Conservation (phyloP, 1,140 invertebrate species). For the Thaumatotibia leucotreta region DNA sequence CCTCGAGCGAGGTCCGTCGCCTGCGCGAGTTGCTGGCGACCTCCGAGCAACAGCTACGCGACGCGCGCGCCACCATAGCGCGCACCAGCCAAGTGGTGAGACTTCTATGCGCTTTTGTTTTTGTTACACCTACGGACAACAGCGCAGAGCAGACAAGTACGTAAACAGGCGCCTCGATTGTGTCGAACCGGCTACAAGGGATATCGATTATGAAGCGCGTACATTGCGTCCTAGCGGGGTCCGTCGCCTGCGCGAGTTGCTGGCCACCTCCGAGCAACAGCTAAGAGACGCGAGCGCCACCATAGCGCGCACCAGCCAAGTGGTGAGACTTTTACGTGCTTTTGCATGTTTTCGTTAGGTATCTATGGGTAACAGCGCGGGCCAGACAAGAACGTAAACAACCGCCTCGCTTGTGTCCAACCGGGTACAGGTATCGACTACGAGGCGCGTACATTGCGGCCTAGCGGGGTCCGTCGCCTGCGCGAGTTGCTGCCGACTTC, state of each 20-base stretch:
- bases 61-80: slow-evolving; percentile 78
- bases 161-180: too few relatives aligned
- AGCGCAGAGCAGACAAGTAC: too few relatives aligned
- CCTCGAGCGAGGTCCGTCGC: slow-evolving; percentile 71
- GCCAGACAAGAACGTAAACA: too few relatives aligned
- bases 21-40: slow-evolving; percentile 57
- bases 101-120: not conserved
- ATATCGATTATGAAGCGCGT: slow-evolving; percentile 90
- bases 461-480: slow-evolving; percentile 61
- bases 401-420: too few relatives aligned
- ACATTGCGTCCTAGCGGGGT: slow-evolving; percentile 80
- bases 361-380: too few relatives aligned
- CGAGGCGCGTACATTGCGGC: slow-evolving; percentile 87
- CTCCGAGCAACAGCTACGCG: slow-evolving; percentile 76
- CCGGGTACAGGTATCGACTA: slow-evolving; percentile 91
- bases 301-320: slow-evolving; percentile 60
- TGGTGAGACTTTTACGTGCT: slow-evolving; percentile 41
- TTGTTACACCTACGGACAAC: too few relatives aligned
- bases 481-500: slow-evolving; percentile 57
- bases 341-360: too few relatives aligned
- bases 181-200: too few relatives aligned
- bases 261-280: slow-evolving; percentile 63
- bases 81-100: slow-evolving; percentile 65
- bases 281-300: slow-evolving; percentile 81
- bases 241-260: slow-evolving; percentile 52